These are phyloP conservation scores for Teinopalpus imperialis DNA, from an alignment of 2,888 invertebrate genomes.

Conservation along the genomic window DNA sequence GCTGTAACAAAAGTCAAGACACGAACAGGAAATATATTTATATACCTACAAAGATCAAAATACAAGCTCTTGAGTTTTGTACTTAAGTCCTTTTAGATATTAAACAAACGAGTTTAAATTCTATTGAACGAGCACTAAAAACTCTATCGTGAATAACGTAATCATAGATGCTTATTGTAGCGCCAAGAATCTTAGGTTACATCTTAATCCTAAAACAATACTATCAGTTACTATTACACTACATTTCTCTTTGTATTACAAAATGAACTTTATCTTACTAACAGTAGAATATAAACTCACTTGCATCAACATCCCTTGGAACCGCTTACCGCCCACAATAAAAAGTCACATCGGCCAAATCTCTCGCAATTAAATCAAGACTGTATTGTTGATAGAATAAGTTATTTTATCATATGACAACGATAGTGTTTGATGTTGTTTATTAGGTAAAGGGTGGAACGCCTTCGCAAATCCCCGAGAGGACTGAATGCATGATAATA, in stretches of 20 bases:
- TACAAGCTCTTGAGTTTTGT: neutral
- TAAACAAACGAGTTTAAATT: neutral
- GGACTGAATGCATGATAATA: slow-evolving; percentile 49
- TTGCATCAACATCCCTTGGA: slow-evolving; percentile 17
- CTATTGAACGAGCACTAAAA: slow-evolving; percentile 21
- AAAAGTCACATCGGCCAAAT: slow-evolving; percentile 32
- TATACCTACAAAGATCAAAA: neutral
- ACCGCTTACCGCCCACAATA: slow-evolving; percentile 34
- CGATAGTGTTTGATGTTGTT: slow-evolving; percentile 42
- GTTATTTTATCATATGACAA: slow-evolving; percentile 32
- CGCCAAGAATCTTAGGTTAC: slow-evolving; percentile 52
- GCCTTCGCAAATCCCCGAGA: slow-evolving; percentile 47
- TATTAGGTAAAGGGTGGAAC: slow-evolving; percentile 58
- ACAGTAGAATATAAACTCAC: slow-evolving; percentile 33
- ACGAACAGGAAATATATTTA: neutral
- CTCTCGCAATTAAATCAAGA: slow-evolving; percentile 33
- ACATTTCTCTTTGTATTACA: slow-evolving; percentile 24
- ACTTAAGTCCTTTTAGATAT: slow-evolving; percentile 5
- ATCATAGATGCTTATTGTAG: slow-evolving; percentile 58
- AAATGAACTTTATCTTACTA: slow-evolving; percentile 37
- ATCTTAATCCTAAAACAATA: slow-evolving; percentile 73
- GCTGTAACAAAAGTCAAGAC: too few relatives aligned
- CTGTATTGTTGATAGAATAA: slow-evolving; percentile 40
- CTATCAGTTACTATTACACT: slow-evolving; percentile 49
- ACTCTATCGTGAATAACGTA: slow-evolving; percentile 35